phyloP scores from a whole-genome alignment of 2,888 invertebrate species.

The Aphidoletes aphidimyza region DNA sequence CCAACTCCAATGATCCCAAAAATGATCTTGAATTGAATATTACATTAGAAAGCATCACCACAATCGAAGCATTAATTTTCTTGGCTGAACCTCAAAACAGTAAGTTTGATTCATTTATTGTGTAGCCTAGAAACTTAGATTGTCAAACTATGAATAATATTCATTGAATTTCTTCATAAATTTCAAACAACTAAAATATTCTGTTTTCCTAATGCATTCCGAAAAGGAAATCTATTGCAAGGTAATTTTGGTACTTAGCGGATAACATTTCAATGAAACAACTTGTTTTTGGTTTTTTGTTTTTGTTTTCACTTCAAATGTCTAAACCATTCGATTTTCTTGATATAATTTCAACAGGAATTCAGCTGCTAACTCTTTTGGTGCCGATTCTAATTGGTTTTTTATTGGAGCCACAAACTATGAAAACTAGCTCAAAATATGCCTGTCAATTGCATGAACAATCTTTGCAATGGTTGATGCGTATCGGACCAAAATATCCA shows the following conservation, averaged over 20 bases:
- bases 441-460: conserved; percentile 84
- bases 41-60: conserved; percentile 77
- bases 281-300: conserved; percentile 28
- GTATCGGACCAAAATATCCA: conserved; percentile 92
- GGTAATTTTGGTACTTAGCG: conserved; percentile 65
- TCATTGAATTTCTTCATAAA: neutral
- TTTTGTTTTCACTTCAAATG: neutral
- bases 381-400: conserved; percentile 92
- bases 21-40: conserved; percentile 78
- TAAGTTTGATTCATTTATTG: conserved; percentile 67
- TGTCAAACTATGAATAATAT: neutral
- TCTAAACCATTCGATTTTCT: neutral
- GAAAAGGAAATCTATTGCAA: conserved; percentile 71
- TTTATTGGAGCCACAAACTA: conserved; percentile 76
- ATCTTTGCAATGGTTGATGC: conserved; percentile 88
- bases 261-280: neutral
- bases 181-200: neutral
- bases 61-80: conserved; percentile 79
- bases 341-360: conserved; percentile 70
- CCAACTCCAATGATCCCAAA: conserved; percentile 71
- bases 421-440: conserved; percentile 72
- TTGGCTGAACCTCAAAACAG: conserved; percentile 81
- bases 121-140: neutral
- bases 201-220: neutral
- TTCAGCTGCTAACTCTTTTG: conserved; percentile 87